Percentiles rank a stretch among this genome's conserved stretches.
phyloP scores from a whole-genome alignment of 2,797 vertebrate species.

The Podarcis lilfordi region DNA sequence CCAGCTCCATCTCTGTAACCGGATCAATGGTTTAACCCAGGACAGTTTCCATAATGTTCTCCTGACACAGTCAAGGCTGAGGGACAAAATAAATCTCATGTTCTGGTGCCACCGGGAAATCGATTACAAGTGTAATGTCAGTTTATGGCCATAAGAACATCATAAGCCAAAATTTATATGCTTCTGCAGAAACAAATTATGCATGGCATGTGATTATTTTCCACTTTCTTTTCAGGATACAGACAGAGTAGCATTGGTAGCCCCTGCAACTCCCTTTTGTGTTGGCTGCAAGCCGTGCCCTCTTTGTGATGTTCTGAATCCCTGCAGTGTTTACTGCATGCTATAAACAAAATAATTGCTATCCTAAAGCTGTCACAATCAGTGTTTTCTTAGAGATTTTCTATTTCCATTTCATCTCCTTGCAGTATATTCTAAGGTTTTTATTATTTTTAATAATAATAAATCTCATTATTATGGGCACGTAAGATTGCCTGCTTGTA shows the following conservation, averaged over 20 bases:
- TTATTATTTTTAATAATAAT: constrained; percentile 71
- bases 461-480: constrained; percentile 59
- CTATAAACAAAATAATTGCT: constrained; percentile 65
- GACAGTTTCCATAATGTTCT: neutral
- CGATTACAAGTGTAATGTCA: constrained; percentile 15
- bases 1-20: neutral
- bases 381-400: constrained; percentile 63
- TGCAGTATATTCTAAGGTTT: constrained; percentile 38
- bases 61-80: neutral
- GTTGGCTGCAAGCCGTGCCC: neutral
- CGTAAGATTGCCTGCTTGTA: constrained; percentile 31
- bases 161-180: constrained; percentile 16
- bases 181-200: constrained; percentile 23
- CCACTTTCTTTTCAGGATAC: neutral
- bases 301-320: constrained; percentile 41
- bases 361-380: constrained; percentile 63
- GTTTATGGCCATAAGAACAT: constrained; percentile 10
- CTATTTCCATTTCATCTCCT: constrained; percentile 52
- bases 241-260: neutral
- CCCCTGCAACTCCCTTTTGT: constrained; percentile 35
- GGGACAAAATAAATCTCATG: neutral
- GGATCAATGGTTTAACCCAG: neutral
- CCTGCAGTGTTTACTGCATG: constrained; percentile 38
- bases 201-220: neutral
- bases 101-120: neutral